A percentile compares a stretch with the other conserved stretches of the same genome.
Conservation (phyloP, 2,797 vertebrate species). For the Pseudomugil gertrudae region DNA sequence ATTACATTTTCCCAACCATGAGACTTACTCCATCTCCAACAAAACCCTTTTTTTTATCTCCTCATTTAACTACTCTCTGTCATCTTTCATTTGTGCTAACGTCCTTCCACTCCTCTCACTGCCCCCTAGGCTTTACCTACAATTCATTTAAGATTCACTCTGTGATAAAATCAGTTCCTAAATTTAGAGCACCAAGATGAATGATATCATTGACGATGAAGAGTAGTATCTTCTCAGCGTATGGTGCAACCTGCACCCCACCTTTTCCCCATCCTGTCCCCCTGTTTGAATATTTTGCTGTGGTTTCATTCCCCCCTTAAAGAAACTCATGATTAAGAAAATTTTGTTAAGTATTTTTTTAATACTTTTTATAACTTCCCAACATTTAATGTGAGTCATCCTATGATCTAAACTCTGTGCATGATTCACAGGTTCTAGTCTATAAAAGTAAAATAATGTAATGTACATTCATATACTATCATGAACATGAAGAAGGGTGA, state of each 20-base stretch:
- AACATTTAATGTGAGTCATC: neutral
- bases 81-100: slow-evolving; percentile 40
- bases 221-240: slow-evolving; percentile 12
- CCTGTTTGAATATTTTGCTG: slow-evolving; percentile 18
- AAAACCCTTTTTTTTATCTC: slow-evolving; percentile 52
- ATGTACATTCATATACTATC: neutral
- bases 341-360: slow-evolving; percentile 20
- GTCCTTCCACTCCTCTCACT: slow-evolving; percentile 33
- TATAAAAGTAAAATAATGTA: neutral
- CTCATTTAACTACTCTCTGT: slow-evolving; percentile 9
- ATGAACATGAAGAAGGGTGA: slow-evolving; percentile 13
- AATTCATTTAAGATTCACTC: slow-evolving; percentile 67
- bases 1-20: slow-evolving; percentile 40
- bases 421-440: neutral
- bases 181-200: slow-evolving; percentile 59
- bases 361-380: neutral
- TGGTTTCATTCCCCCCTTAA: slow-evolving; percentile 31
- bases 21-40: slow-evolving; percentile 53
- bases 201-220: slow-evolving; percentile 38
- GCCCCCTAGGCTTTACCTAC: slow-evolving; percentile 48
- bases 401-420: neutral
- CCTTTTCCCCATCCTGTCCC: too few relatives aligned
- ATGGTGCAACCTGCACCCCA: slow-evolving; percentile 3
- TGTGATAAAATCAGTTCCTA: slow-evolving; percentile 61
- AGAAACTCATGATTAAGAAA: slow-evolving; percentile 13